A percentile compares a stretch with the other conserved stretches of the same genome.
These are phyloP conservation scores for Olivierus martensii DNA, from an alignment of 1,140 invertebrate genomes.

Conservation along the genomic window DNA sequence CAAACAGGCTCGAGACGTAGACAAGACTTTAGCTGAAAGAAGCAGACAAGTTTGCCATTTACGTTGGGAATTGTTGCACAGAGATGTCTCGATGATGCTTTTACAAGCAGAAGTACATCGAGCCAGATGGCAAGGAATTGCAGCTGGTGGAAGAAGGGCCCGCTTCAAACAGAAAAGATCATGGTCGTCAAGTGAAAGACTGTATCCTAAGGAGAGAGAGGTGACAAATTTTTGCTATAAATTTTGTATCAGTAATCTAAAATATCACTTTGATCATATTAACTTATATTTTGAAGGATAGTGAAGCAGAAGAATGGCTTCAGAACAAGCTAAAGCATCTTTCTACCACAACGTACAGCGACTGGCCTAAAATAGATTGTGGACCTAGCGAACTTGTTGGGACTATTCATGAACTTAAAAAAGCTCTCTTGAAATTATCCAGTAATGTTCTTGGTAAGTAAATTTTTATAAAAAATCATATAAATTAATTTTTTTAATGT, in stretches of 20 bases:
- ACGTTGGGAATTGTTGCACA: conserved; percentile 17
- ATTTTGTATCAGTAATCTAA: too few species aligned
- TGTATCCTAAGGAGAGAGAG: neutral
- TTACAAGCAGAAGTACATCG: conserved; percentile 8
- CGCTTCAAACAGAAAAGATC: conserved; percentile 12
- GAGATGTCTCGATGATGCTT: conserved; percentile 13
- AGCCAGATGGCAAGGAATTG: conserved; percentile 4
- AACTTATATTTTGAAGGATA: conserved; percentile 4
- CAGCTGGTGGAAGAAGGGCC: conserved; percentile 6
- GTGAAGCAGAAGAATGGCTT: conserved; percentile 11
- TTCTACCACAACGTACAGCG: conserved; percentile 10
- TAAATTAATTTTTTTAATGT: too few species aligned
- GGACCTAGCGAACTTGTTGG: conserved; percentile 12
- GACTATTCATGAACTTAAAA: conserved; percentile 13
- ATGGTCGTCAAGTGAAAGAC: conserved; percentile 3
- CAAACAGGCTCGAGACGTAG: conserved; percentile 29
- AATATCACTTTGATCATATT: too few species aligned
- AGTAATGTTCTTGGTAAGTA: too few species aligned
- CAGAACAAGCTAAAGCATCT: conserved; percentile 10
- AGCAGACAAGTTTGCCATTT: conserved; percentile 22
- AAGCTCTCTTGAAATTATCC: neutral
- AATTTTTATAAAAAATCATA: too few species aligned
- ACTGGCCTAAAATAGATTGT: conserved; percentile 13
- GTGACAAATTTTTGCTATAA: too few species aligned
- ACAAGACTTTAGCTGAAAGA: conserved; percentile 24